Evolutionary conservation across 1,140 invertebrate species (phyloP), one percentile per base, ranked within the genome.

Genomic region (Popillia japonica): DNA sequence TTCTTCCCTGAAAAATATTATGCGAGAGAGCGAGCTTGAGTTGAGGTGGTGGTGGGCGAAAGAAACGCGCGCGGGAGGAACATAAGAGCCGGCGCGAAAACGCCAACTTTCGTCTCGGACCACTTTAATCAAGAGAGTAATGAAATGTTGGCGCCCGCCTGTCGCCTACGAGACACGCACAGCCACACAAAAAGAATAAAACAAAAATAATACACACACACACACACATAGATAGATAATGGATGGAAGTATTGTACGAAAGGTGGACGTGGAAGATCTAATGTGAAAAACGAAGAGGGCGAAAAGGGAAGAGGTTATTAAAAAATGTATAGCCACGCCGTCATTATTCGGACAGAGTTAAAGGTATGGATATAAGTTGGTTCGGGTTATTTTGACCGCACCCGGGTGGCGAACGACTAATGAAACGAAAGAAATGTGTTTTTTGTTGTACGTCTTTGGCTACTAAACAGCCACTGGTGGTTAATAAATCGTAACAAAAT

Each of bases 101-200:
- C 64, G 27, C 44, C 75, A 76, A 61, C 34, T 48, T 48, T 78
- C 34, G 59, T 68, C 48, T 73, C 77, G 68, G 68, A 34, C 59
- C 78, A 40, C 81, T 82, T 84, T 81, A 85, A 85, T 85, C 84
- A 83, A 83, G 80, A 81, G 80, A 74, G 81, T 84, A 85, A 85
- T 85, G 83, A 85, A 85, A 84, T 81, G 82, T 85, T 84, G 83
- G 84, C 84, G 83, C 83, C 83, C 84, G 77, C 76, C 78, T 77
- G 84, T 85, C 84, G 84, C 83, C 78, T 75, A 78, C 81, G 79
- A 84, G 84, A 83, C 82, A 84, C 83, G 82, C 83, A 83, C 82
- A 84, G 81, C 82, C 80, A 84, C 79, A 84, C 83, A 85, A 83
- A 84, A 85, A 84, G 83, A 82, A 84, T 82, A 80, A 81, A 83